These are phyloP conservation scores for Zaprionus vittiger DNA, from an alignment of 1,140 invertebrate species.

Conservation along the genomic window DNA sequence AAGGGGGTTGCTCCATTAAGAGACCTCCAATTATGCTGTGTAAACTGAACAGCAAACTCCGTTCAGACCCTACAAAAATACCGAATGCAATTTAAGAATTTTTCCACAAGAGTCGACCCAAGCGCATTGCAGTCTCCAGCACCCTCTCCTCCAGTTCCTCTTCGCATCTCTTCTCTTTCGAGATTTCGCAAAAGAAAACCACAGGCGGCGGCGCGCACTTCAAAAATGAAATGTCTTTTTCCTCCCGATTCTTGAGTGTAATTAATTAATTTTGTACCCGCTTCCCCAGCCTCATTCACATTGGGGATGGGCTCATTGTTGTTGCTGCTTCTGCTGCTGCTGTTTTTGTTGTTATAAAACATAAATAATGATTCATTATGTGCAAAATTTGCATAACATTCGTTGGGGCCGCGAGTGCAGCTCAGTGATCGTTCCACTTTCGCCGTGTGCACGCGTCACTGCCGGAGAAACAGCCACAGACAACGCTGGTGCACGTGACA, in stretches of 20 bases:
- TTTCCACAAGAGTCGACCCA: neutral
- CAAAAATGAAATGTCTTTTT: slow-evolving; percentile 75
- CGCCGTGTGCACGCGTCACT: slow-evolving; percentile 47
- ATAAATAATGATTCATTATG: slow-evolving; percentile 40
- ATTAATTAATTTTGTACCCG: slow-evolving; percentile 80
- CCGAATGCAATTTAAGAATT: slow-evolving; percentile 6
- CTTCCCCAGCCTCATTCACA: neutral
- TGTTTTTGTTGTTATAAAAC: slow-evolving; percentile 15
- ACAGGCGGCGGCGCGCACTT: slow-evolving; percentile 36
- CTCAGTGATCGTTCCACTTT: slow-evolving; percentile 64
- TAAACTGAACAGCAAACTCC: neutral
- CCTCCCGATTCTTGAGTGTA: slow-evolving; percentile 76
- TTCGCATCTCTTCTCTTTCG: neutral
- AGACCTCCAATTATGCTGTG: slow-evolving; percentile 14
- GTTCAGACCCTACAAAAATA: slow-evolving; percentile 1
- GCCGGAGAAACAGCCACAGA: slow-evolving; percentile 11
- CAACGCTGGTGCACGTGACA: neutral
- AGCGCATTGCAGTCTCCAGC: neutral
- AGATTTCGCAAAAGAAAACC: neutral
- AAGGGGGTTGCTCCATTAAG: slow-evolving; percentile 1
- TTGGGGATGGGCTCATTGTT: slow-evolving; percentile 6
- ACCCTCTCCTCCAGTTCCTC: neutral
- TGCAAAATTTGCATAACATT: slow-evolving; percentile 46
- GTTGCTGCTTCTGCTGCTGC: slow-evolving; percentile 8
- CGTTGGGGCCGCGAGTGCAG: slow-evolving; percentile 25